A percentile compares a stretch with the other conserved stretches of the same genome.
Evolutionary conservation across 2,113 vertebrate genomes (phyloP).

Genomic region (Marmota monax): DNA sequence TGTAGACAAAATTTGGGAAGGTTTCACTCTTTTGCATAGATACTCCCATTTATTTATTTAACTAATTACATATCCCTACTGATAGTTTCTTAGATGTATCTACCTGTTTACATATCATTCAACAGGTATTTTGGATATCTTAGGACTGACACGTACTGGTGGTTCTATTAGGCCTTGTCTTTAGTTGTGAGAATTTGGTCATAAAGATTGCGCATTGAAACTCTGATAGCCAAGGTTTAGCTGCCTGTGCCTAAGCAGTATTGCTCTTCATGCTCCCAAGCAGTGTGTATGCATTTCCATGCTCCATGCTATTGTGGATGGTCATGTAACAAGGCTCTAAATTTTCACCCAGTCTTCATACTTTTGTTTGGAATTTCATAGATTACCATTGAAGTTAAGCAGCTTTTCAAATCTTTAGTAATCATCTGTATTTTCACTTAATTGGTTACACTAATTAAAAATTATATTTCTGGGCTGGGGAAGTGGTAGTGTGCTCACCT

Average conservation of each 20-base stretch:
- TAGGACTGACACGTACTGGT: background rate
- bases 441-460: background rate
- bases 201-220: background rate
- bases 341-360: background rate
- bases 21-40: background rate
- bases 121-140: background rate
- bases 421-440: background rate
- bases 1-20: background rate
- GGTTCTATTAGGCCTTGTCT: background rate
- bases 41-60: background rate
- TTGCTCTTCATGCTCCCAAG: no score
- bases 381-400: background rate
- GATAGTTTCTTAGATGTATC: background rate
- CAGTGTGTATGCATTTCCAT: no score
- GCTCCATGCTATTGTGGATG: no score
- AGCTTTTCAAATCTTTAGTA: conserved; percentile 1
- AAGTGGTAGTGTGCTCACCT: no score
- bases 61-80: background rate
- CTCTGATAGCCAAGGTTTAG: no score
- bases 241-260: background rate
- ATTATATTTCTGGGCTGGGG: background rate
- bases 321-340: background rate
- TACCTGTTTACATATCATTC: background rate
- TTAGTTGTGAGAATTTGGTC: background rate
- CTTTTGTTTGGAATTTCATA: background rate